These are phyloP conservation scores for Pristionchus mayeri DNA, from an alignment of 2,888 invertebrate species.

Conservation along the genomic window DNA sequence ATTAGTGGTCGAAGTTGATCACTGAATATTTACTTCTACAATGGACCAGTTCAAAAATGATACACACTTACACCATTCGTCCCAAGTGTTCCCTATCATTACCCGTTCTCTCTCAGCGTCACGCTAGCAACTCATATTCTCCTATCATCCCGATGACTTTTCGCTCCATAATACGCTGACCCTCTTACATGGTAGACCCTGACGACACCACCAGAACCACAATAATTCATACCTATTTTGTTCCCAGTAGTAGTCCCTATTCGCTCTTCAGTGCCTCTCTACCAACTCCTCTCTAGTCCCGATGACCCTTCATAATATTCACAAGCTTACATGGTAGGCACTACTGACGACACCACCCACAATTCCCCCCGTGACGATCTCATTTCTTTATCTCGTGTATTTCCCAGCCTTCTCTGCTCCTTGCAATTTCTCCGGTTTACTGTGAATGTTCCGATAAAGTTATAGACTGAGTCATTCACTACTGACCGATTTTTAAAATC, in stretches of 20 bases:
- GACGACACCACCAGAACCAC: too few relatives aligned
- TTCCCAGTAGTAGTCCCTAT: neutral
- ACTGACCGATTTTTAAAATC: too few relatives aligned
- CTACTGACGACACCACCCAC: slow-evolving; percentile 11
- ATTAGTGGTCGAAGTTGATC: too few relatives aligned
- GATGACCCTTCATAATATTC: slow-evolving; percentile 23
- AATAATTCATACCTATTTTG: neutral
- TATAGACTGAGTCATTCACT: neutral
- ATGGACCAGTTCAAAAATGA: too few relatives aligned
- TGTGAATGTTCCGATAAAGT: neutral
- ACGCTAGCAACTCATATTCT: too few relatives aligned
- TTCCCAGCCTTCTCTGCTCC: neutral
- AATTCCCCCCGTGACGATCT: slow-evolving; percentile 36
- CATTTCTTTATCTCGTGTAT: slow-evolving; percentile 11
- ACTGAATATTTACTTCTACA: too few relatives aligned
- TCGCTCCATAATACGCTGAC: too few relatives aligned
- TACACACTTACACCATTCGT: too few relatives aligned
- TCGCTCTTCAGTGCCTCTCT: neutral
- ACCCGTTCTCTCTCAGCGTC: too few relatives aligned
- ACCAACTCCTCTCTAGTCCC: neutral
- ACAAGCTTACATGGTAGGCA: slow-evolving; percentile 12
- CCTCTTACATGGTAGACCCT: too few relatives aligned
- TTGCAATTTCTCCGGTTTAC: neutral
- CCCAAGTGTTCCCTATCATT: too few relatives aligned
- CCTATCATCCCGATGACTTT: too few relatives aligned